Base-by-base conservation (phyloP, 2,113 vertebrate species). In the Microtus ochrogaster region DNA sequence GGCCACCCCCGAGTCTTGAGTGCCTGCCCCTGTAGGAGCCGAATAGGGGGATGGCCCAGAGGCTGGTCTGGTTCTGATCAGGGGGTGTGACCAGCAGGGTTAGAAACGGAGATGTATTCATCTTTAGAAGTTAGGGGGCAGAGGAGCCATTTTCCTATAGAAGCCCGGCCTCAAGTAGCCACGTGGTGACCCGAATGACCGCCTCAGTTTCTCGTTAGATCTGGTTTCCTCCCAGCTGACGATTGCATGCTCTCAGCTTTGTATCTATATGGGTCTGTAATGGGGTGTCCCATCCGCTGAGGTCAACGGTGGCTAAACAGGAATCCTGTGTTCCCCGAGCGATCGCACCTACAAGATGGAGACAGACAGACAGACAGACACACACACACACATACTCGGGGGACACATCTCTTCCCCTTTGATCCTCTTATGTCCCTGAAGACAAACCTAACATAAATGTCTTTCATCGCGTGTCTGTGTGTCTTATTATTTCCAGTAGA, bases 21-120 rank as follows among this genome's bases (percentile, higher is more conserved):
- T 1, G 1, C 33, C 33, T 5, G 0, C 26, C n/a, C 11, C n/a
- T 5, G 3, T 1, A 33, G 66, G 26, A 30, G 3, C 58, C n/a
- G 39, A 72, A 52, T 33, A 11, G 14, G 39, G 49, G 22, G 63
- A 36, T 19, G 44, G 36, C 73, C 83, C 66, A 3, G 70, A 82
- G 77, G 65, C 39, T 9, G n/a, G 13, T 16, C n/a, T n/a, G 76
- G 41, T 76, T 55, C 28, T 39, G 12, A 81, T 8, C 26, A 33
- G 72, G 58, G 39, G 36, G 39, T 9, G 26, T 7, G 30, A 41
- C 17, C 55, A 58, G 55, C 55, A 58, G 55, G 19, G 19, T 58
- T 58, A 58, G 55, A 73, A 61, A 16, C 30, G 0, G 2, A n/a
- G 19, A 3, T 19, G 24, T n/a, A 83, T 19, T 17, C 0, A 8